These are phyloP conservation scores for Mongoloraphidia duomilia DNA, from an alignment of 2,888 invertebrate genomes.

Conservation along the genomic window DNA sequence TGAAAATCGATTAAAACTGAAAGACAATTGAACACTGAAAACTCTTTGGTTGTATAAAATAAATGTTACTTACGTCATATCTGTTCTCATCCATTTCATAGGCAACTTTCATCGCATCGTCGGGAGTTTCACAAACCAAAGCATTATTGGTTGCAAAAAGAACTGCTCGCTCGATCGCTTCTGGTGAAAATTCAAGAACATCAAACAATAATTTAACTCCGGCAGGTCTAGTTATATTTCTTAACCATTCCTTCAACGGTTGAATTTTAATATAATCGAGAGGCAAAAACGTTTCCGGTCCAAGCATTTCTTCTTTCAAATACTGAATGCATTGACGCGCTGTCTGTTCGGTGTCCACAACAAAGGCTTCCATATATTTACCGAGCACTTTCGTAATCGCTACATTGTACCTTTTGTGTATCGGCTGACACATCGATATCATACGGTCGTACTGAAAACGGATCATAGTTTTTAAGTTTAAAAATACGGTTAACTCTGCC, in stretches of 20 bases:
- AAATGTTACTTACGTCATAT: constrained; percentile 48
- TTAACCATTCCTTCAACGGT: constrained; percentile 61
- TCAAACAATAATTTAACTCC: constrained; percentile 95
- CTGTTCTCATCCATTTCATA: constrained; percentile 73
- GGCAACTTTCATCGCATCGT: constrained; percentile 93
- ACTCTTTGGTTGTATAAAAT: too few species aligned
- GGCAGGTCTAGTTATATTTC: constrained; percentile 86
- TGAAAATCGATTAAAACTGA: too few species aligned
- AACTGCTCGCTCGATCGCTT: constrained; percentile 88
- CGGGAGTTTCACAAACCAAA: constrained; percentile 95
- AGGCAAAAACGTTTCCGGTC: constrained; percentile 96
- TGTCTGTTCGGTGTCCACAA: constrained; percentile 96
- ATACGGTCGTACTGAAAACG: constrained; percentile 74
- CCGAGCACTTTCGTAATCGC: constrained; percentile 96
- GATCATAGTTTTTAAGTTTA: constrained; percentile 5
- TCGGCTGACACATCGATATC: constrained; percentile 98
- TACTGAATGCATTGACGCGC: constrained; percentile 90
- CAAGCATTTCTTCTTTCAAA: constrained; percentile 93
- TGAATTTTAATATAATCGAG: constrained; percentile 93
- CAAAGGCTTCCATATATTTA: constrained; percentile 99
- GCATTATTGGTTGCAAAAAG: constrained; percentile 98
- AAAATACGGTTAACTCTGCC: not conserved
- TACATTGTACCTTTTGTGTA: constrained; percentile 95
- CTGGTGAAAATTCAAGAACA: constrained; percentile 89
- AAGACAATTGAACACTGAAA: too few species aligned